Percentiles rank a stretch among this genome's conserved stretches.
Evolutionary conservation across 2,888 invertebrate species (phyloP).

Genomic region (Didymodactylos carnosus): DNA sequence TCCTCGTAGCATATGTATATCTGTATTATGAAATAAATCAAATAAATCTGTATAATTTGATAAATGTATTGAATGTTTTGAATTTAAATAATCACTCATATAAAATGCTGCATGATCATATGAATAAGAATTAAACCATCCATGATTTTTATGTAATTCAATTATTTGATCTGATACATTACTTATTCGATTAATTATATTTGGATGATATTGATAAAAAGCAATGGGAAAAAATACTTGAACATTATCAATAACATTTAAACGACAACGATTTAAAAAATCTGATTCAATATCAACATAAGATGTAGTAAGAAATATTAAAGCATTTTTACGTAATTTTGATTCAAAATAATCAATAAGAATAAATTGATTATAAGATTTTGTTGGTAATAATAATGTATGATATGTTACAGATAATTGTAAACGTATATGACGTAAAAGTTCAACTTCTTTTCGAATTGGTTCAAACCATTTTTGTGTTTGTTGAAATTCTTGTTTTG

Average conservation of each 20-base stretch:
- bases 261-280: slow-evolving; percentile 73
- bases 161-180: slow-evolving; percentile 24
- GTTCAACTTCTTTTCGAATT: not conserved
- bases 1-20: slow-evolving; percentile 53
- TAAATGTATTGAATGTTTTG: slow-evolving; percentile 43
- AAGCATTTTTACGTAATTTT: slow-evolving; percentile 50
- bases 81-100: slow-evolving; percentile 51
- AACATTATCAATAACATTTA: slow-evolving; percentile 71
- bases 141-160: slow-evolving; percentile 36
- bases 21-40: slow-evolving; percentile 48
- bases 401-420: not conserved
- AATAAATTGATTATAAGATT: not conserved
- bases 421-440: not conserved
- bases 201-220: slow-evolving; percentile 65
- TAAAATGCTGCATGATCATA: slow-evolving; percentile 59
- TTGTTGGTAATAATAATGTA: not conserved
- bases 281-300: slow-evolving; percentile 53
- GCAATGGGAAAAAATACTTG: slow-evolving; percentile 80
- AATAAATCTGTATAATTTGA: slow-evolving; percentile 36
- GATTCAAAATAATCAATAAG: not conserved
- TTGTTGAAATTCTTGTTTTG: not conserved
- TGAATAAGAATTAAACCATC: slow-evolving; percentile 56
- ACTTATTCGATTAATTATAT: slow-evolving; percentile 26
- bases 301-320: slow-evolving; percentile 48
- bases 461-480: not conserved